These are phyloP conservation scores for Hystrix cristata DNA, from an alignment of 2,113 vertebrate species.

Conservation along the genomic window DNA sequence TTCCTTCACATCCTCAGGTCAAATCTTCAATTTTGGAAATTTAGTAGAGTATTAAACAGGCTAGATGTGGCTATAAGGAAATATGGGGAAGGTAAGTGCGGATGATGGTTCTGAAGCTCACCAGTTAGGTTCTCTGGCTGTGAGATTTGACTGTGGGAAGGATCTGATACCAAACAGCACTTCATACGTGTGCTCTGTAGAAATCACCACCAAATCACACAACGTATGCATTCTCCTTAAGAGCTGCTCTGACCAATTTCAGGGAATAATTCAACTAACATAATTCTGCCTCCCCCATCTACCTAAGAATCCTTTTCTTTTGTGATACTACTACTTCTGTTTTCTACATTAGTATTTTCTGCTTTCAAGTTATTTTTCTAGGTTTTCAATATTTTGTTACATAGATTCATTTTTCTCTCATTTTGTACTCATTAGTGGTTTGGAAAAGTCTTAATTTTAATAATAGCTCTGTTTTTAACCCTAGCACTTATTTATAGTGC, in stretches of 20 bases:
- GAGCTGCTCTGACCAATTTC: constrained; percentile 44
- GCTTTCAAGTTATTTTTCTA: not conserved
- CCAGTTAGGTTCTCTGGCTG: not conserved
- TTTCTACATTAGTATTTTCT: not conserved
- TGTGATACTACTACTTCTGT: not conserved
- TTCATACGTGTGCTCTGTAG: not conserved
- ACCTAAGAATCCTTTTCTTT: not conserved
- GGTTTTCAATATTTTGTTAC: not conserved
- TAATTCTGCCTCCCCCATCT: not conserved
- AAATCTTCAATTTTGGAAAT: constrained; percentile 61
- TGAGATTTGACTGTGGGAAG: not conserved
- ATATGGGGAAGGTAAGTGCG: constrained; percentile 32
- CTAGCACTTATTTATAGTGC: not conserved
- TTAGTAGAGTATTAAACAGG: constrained; percentile 33
- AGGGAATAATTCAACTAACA: constrained; percentile 58
- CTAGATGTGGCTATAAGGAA: not conserved
- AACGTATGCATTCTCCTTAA: constrained; percentile 11
- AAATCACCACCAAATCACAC: constrained; percentile 16
- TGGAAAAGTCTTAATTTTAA: not conserved
- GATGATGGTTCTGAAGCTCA: constrained; percentile 54
- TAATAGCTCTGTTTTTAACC: not conserved
- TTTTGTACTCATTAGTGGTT: not conserved
- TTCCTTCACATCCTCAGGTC: constrained; percentile 4
- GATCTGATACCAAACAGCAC: not conserved
- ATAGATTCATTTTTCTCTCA: not conserved